Evolutionary conservation across 2,888 invertebrate genomes (phyloP).

Genomic region (Cotesia congregata): DNA sequence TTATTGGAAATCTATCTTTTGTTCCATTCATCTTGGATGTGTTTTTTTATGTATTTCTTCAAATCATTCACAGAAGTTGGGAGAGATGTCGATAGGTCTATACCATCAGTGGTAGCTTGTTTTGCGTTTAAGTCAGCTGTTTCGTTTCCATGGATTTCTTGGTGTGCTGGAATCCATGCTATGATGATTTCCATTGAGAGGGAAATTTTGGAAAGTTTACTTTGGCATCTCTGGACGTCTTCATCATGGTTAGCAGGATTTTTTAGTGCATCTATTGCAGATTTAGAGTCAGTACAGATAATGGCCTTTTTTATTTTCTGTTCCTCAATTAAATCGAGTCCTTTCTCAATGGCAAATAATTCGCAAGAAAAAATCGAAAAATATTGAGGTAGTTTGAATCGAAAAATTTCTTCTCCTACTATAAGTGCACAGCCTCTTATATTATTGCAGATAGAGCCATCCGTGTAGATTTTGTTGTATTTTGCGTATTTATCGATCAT

Average conservation of each 20-base stretch:
- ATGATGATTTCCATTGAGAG: background rate
- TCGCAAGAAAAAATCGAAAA: background rate
- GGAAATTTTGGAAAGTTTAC: background rate
- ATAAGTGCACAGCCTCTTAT: background rate
- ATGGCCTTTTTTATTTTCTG: background rate
- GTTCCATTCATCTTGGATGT: background rate
- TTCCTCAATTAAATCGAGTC: background rate
- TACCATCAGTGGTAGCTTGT: background rate
- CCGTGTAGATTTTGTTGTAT: background rate
- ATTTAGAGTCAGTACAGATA: background rate
- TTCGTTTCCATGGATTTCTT: background rate
- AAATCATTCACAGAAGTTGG: background rate
- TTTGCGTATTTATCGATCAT: background rate
- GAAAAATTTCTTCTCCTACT: background rate
- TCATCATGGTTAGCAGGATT: background rate
- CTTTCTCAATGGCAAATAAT: background rate
- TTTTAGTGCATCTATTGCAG: background rate
- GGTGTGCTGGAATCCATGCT: background rate
- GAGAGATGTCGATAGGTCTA: background rate
- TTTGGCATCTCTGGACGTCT: background rate
- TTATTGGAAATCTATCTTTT: background rate
- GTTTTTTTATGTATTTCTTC: background rate
- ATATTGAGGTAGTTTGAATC: background rate
- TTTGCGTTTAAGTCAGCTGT: background rate
- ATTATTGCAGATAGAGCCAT: background rate